Base-by-base conservation (phyloP, 2,888 invertebrate genomes). In the Furcula furcula region DNA sequence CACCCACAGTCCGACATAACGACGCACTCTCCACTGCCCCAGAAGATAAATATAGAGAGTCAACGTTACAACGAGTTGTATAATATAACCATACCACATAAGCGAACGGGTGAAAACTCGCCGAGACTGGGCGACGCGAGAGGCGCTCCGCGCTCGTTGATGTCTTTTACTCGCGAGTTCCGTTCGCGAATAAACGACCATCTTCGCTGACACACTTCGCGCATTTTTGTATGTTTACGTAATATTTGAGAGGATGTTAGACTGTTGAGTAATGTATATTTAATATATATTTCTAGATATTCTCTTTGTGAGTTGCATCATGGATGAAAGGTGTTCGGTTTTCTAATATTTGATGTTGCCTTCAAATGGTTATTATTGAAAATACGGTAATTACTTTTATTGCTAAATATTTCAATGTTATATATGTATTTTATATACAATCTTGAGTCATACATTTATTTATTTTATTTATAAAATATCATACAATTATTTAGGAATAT, bases 21-120 rank as follows among this genome's bases (percentile, higher is more conserved):
- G 5, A 20, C 20, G 28, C 32, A 34, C 36, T 40, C 40, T 32
- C 31, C 20, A 30, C 29, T 25, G 18, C 12, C 18, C 28, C 6
- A 10, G 6, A 20, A 40, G 29, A 18, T 40, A 40, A 39, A 36
- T 40, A 47, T 40, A 54, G 41, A 57, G 46, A 49, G 41, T 49
- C 41, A 47, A 41, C 40, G 45, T 46, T 29, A 20, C 32, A 37
- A 44, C 39, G 11, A 32, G 40, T 47, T 50, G 41, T 45, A 53
- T 51, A 57, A 41, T 45, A 37, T 36, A 44, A 22, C 32, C 31
- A 39, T 38, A 47, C 34, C 42, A 31, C 46, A 53, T 38, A 45
- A 65, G 54, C 50, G 62, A 61, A 62, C 54, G 57, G 59, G 67
- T 65, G 70, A 68, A 69, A 70, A 61, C 55, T 38, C 38, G 55